phyloP scores from a whole-genome alignment of 1,140 invertebrate genomes.

The Zophobas atratus region DNA sequence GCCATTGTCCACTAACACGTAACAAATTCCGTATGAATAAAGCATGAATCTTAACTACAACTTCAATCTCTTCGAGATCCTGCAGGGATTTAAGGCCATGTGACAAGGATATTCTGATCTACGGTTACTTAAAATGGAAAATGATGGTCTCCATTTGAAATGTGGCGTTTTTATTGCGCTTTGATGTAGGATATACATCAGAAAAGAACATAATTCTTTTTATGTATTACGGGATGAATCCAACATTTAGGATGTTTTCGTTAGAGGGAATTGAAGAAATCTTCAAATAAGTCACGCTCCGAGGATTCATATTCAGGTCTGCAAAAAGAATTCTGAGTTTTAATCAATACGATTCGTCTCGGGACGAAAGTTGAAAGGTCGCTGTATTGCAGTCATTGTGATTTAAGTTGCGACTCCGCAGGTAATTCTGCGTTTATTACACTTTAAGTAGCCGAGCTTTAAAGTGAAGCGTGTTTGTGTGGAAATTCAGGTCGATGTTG shows the following conservation, averaged over 20 bases:
- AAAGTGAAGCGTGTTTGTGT: too few species aligned
- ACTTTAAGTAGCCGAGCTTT: too few species aligned
- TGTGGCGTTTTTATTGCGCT: slow-evolving; percentile 56
- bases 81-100: slow-evolving; percentile 47
- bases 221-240: slow-evolving; percentile 47
- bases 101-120: slow-evolving; percentile 55
- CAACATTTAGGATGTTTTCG: slow-evolving; percentile 18
- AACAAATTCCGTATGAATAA: slow-evolving; percentile 53
- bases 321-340: background rate
- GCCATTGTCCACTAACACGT: slow-evolving; percentile 26
- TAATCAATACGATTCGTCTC: background rate
- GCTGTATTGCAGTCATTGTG: too few species aligned
- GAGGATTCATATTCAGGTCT: background rate
- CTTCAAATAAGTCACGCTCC: background rate
- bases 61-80: slow-evolving; percentile 46
- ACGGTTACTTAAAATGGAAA: slow-evolving; percentile 57
- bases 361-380: too few species aligned
- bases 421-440: too few species aligned
- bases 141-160: slow-evolving; percentile 55
- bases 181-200: slow-evolving; percentile 56
- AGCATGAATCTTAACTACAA: slow-evolving; percentile 46
- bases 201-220: slow-evolving; percentile 49
- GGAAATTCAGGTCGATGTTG: too few species aligned
- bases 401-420: too few species aligned
- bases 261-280: slow-evolving; percentile 5